phyloP scores from a whole-genome alignment of 30 jellyfish, hydroid and myxozoan genomes.

The Hydractinia symbiolongicarpus region DNA sequence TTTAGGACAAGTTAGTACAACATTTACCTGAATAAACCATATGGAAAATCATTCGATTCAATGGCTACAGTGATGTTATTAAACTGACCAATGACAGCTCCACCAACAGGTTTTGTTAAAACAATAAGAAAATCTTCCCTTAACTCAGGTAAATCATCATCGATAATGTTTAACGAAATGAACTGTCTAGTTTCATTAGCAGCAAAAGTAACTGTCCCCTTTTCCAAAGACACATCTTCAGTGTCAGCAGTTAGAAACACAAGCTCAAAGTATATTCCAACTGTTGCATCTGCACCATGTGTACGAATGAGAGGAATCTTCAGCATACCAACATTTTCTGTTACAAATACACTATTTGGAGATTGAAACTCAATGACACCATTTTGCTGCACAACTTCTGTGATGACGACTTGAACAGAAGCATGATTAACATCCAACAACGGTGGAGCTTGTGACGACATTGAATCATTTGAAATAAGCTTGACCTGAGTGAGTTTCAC shows the following conservation, averaged over 20 bases:
- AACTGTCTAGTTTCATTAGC: conserved; percentile 27
- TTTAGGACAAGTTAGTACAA: not conserved
- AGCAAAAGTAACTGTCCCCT: conserved; percentile 59
- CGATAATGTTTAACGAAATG: conserved; percentile 35
- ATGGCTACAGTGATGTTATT: conserved; percentile 31
- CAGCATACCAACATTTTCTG: conserved; percentile 56
- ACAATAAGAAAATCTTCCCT: conserved; percentile 47
- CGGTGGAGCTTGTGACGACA: conserved; percentile 41
- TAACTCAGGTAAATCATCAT: conserved; percentile 73
- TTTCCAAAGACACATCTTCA: conserved; percentile 46
- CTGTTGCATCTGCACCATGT: conserved; percentile 75
- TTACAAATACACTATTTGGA: conserved; percentile 25
- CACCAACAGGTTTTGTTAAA: conserved; percentile 87
- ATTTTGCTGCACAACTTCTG: conserved; percentile 56
- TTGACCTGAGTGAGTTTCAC: conserved; percentile 60
- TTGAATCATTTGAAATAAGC: conserved; percentile 28
- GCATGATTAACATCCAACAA: conserved; percentile 25
- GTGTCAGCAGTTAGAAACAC: conserved; percentile 34
- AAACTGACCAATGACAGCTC: conserved; percentile 56
- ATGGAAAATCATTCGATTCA: conserved; percentile 71
- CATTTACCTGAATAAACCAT: conserved; percentile 74
- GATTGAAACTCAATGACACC: conserved; percentile 53
- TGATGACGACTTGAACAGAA: conserved; percentile 71
- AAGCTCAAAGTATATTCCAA: conserved; percentile 60
- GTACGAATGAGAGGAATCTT: conserved; percentile 34